phyloP scores from a whole-genome alignment of 2,113 vertebrate species.

The Corythornis vintsioides region DNA sequence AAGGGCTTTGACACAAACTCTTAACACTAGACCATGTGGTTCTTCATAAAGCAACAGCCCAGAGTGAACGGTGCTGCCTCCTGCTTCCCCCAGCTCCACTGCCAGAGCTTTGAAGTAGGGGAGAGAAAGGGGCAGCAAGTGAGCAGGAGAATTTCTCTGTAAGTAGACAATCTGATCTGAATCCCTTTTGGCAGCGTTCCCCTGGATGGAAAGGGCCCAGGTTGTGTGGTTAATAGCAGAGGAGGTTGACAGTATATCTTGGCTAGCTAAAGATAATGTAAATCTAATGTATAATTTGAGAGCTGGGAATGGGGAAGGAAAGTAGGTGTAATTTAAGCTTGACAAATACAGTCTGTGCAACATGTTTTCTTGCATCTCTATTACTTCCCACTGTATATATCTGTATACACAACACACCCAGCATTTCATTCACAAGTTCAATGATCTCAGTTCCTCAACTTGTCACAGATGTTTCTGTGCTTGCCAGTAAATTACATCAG shows the following conservation, averaged over 20 bases:
- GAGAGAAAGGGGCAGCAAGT: not conserved
- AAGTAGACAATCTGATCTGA: not conserved
- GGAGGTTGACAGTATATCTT: not conserved
- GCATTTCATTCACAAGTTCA: not conserved
- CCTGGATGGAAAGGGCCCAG: not conserved
- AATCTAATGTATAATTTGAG: not conserved
- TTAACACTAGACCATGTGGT: not conserved
- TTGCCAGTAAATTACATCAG: constrained; percentile 39
- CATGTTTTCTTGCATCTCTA: not conserved
- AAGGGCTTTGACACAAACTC: not conserved
- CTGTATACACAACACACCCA: not conserved
- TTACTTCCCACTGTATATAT: not conserved
- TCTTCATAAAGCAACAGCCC: not conserved
- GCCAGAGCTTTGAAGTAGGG: not conserved
- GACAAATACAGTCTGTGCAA: not conserved
- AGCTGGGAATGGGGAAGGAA: not conserved
- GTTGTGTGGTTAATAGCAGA: not conserved
- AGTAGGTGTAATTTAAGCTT: not conserved
- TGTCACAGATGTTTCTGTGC: not conserved
- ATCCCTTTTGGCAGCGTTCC: not conserved
- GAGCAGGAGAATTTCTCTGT: not conserved
- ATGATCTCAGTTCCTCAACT: not conserved
- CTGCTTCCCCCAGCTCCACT: not conserved
- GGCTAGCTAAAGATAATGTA: not conserved
- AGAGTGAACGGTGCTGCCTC: not conserved